A percentile compares a stretch with the other conserved stretches of the same genome.
These are phyloP conservation scores for Elaphurus davidianus DNA, from an alignment of 2,113 vertebrate species.

Conservation along the genomic window DNA sequence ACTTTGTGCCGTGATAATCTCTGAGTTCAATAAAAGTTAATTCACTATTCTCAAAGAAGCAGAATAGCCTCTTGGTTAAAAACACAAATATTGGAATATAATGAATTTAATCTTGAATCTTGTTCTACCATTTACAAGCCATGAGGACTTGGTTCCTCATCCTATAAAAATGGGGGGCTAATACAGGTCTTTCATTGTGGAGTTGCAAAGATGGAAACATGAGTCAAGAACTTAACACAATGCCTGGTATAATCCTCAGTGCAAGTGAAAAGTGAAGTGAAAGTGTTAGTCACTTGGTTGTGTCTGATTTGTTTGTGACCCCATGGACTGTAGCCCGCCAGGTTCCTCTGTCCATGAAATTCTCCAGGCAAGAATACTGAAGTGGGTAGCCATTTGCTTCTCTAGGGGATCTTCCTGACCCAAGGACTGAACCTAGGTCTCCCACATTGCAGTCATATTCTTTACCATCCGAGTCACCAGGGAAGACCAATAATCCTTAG, in stretches of 20 bases:
- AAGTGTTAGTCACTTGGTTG: not conserved
- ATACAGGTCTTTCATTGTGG: not conserved
- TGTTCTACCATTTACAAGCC: not conserved
- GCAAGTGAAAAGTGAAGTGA: not conserved
- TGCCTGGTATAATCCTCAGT: not conserved
- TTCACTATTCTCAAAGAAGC: not conserved
- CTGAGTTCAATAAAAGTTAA: not conserved
- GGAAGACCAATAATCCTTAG: not conserved
- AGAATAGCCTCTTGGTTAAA: not conserved
- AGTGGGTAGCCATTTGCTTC: not conserved
- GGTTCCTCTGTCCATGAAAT: not conserved
- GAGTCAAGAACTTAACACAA: not conserved
- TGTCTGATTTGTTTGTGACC: not conserved
- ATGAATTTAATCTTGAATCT: not conserved
- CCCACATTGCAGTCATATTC: not conserved
- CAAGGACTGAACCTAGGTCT: not conserved
- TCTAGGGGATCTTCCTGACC: not conserved
- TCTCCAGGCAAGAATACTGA: not conserved
- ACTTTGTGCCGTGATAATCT: not conserved
- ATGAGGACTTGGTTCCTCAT: not conserved
- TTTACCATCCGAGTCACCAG: not conserved
- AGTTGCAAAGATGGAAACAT: not conserved
- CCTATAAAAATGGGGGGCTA: not conserved
- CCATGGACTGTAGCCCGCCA: rapidly evolving
- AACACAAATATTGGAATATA: not conserved